Base-by-base conservation (phyloP, 2,113 vertebrate species). In the Urocitellus parryii region DNA sequence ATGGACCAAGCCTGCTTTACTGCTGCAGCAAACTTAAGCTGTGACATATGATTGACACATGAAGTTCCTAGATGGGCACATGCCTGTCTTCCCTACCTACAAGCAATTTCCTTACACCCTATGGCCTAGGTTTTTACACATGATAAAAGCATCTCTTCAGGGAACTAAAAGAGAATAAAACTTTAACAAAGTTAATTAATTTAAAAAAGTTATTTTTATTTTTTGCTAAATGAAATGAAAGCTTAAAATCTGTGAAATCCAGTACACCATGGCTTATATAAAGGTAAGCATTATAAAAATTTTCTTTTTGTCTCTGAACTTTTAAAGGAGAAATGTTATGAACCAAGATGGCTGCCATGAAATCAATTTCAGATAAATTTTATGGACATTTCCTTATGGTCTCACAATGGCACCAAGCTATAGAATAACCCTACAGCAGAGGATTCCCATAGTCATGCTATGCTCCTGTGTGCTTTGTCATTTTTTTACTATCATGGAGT, bases 171-270 rank as follows among this genome's bases (percentile, higher is more conserved):
- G 25, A 32, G 0, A 12, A 61, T 48, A 58, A 56, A 42, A 86
- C 67, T 61, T 85, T 81, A 85, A 16, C 48, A 85, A 85, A 53
- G 39, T 42, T 42, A 42, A 42, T 42, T 42, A 42, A 42, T 42
- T 42, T 42, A 42, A 42, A 42, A 42, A 42, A 42, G 39, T 42
- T 42, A 42, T 42, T 13, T 17, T 73, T 1, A 32, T 27, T 88
- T 67, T 58, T 73, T 37, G 63, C 20, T 39, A 37, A 79, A 56
- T 51, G 13, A 68, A 93, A 89, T 63, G 20, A 78, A 97, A 65
- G 63, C 29, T 24, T 18, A 8, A 11, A 22, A 16, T 95, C 10
- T 81, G 16, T 96, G 51, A 89, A 93, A 65, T 70, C 32, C 34
- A 90, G 27, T 18, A 68, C 32, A 13, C 4, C 3, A 11, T 20